Evolutionary conservation across 2,888 invertebrate species (phyloP).

Genomic region (Brachyptera risi): DNA sequence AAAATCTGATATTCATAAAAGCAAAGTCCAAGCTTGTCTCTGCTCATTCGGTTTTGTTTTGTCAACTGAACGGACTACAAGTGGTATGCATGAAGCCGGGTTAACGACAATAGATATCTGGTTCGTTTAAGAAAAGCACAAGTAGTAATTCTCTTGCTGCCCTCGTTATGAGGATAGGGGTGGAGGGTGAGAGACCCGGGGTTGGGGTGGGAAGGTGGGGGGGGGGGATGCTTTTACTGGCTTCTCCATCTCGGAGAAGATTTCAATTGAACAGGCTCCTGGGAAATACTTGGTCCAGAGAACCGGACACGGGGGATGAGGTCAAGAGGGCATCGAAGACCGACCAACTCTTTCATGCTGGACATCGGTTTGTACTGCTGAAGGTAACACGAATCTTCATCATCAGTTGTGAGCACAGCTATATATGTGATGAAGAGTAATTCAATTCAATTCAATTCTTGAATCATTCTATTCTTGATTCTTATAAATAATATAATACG

Average conservation of each 20-base stretch:
- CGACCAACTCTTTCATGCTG: neutral
- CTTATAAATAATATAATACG: too few relatives aligned
- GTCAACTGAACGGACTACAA: too few relatives aligned
- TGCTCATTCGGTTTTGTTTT: too few relatives aligned
- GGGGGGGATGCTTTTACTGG: neutral
- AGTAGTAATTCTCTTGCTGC: neutral
- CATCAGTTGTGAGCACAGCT: too few relatives aligned
- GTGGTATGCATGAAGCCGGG: too few relatives aligned
- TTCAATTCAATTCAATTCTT: too few relatives aligned
- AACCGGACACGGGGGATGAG: neutral
- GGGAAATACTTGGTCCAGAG: neutral
- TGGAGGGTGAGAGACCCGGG: neutral
- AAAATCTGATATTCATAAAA: too few relatives aligned
- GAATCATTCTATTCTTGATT: too few relatives aligned
- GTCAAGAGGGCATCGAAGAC: neutral
- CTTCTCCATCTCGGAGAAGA: neutral
- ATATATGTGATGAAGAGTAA: too few relatives aligned
- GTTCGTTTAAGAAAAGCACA: neutral
- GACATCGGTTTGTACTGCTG: neutral
- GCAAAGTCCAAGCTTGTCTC: too few relatives aligned
- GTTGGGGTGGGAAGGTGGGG: neutral
- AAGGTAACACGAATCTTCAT: too few relatives aligned
- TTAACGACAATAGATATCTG: neutral
- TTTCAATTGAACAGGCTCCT: conserved; percentile 12
- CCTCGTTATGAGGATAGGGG: neutral